Base-by-base conservation (phyloP, 2,113 vertebrate species). In the Cairina moschata region DNA sequence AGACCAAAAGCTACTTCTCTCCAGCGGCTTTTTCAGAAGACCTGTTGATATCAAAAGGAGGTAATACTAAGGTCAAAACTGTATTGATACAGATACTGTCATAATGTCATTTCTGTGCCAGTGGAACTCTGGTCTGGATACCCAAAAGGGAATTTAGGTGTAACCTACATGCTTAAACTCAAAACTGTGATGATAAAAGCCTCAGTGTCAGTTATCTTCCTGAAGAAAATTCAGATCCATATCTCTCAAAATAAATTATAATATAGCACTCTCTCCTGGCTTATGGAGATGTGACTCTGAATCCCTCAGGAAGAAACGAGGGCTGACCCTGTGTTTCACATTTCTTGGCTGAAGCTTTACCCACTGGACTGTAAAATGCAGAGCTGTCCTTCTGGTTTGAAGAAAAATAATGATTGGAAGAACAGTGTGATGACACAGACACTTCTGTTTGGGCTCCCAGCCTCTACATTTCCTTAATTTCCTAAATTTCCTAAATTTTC, bases 11-110 rank as follows among this genome's bases (percentile, higher is more conserved):
- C 77, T 81, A 40, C 17, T 75, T 81, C 22, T 73, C 42, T 86
- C 75, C 54, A 92, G 50, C 34, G 86, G 38, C 69, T 76, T 44
- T 84, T 67, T 85, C 65, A 86, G 52, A 89, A 89, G 38, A 79
- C 17, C 10, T 59, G n/a, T 50, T 82, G 40, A 56, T 62, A 42
- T 75, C 52, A 77, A 58, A 58, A 74, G 69, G 34, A 76, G 32
- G 9, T 20, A 67, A 90, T 26, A 62, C 52, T n/a, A 42, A 26
- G 9, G 28, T 48, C 28, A 75, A 83, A 94, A 36, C 13, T 21
- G 25, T 28, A 50, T 28, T 74, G 34, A 25, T 58, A 50, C 22
- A 83, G 54, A 36, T 52, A 5, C 26, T 48, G 63, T 36, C 28
- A 5, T 34, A 87, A 34, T 16, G 3, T 63, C 68, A 38, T 59